These are phyloP conservation scores for Eospalax fontanierii DNA, from an alignment of 2,797 vertebrate genomes.

Conservation along the genomic window DNA sequence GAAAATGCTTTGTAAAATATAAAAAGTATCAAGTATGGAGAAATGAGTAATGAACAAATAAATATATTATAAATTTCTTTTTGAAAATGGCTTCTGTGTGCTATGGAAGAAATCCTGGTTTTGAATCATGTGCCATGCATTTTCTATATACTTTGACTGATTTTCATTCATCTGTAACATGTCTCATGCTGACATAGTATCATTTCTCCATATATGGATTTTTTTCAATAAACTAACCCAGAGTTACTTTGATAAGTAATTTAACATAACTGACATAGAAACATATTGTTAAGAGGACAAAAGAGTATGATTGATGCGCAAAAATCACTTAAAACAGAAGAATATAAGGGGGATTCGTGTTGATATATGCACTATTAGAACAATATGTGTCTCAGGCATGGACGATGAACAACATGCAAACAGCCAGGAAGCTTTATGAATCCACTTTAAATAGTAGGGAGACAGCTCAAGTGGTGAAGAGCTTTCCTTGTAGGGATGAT, in stretches of 20 bases:
- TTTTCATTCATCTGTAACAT: not conserved
- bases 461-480: not conserved
- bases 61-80: not conserved
- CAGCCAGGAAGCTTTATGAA: not conserved
- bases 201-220: not conserved
- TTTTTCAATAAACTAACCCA: not conserved
- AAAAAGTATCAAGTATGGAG: not conserved
- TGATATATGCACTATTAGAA: not conserved
- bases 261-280: slow-evolving; percentile 44
- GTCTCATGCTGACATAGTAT: not conserved
- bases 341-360: not conserved
- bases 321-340: not conserved
- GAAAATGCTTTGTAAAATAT: slow-evolving; percentile 32
- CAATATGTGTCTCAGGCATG: not conserved
- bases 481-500: not conserved
- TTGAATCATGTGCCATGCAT: not conserved
- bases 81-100: not conserved
- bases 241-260: slow-evolving; percentile 26
- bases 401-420: not conserved
- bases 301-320: not conserved
- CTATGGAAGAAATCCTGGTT: not conserved
- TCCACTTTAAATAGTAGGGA: not conserved
- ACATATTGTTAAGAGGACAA: slow-evolving; percentile 2
- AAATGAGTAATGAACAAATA: slow-evolving; percentile 13
- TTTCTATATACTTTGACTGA: not conserved